Conservation (phyloP, 2,797 vertebrate genomes). For the Trichosurus vulpecula region DNA sequence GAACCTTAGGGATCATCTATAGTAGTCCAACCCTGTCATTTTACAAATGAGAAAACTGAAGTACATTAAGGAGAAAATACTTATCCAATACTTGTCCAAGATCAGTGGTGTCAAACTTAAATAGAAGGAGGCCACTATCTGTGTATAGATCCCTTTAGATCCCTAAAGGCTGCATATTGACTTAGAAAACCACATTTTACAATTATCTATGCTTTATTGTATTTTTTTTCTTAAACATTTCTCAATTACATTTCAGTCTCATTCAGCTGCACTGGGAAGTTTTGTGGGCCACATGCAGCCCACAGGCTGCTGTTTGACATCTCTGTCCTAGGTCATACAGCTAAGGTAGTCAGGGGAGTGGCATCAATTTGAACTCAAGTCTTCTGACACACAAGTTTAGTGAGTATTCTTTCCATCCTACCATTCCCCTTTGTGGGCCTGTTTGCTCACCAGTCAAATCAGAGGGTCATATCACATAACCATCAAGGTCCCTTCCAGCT, state of each 20-base stretch:
- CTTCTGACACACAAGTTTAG: neutral
- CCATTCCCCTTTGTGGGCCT: neutral
- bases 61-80: neutral
- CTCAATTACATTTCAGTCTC: neutral
- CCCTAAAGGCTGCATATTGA: neutral
- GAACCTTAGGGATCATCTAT: neutral
- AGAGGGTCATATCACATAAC: neutral
- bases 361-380: neutral
- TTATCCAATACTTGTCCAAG: neutral
- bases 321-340: neutral
- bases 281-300: neutral
- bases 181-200: neutral
- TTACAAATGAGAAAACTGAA: neutral
- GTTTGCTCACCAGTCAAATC: neutral
- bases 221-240: neutral
- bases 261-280: neutral
- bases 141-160: neutral
- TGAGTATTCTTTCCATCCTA: neutral
- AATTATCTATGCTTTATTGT: neutral
- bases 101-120: neutral
- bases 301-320: neutral
- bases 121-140: neutral
- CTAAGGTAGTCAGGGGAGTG: neutral
- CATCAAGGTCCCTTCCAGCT: neutral
- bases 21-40: neutral